Evolutionary conservation across 2,888 invertebrate species (phyloP).

Genomic region (Glomeris marginata): DNA sequence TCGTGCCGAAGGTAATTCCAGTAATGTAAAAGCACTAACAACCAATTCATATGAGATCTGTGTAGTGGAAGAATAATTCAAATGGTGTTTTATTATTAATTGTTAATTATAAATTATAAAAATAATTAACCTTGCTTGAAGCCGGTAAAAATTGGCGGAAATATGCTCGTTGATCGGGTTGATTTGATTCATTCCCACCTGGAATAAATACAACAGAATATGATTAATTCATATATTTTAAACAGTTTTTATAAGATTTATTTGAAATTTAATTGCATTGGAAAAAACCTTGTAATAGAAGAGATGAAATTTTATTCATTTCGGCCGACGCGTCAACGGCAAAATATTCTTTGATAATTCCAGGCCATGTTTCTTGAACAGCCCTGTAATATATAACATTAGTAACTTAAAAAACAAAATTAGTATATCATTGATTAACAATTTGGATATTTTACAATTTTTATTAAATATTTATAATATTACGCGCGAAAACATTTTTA

Average conservation of each 20-base stretch:
- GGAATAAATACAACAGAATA: too few relatives aligned
- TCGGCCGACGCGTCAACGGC: slow-evolving; percentile 64
- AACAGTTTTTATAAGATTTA: too few relatives aligned
- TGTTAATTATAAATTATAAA: slow-evolving; percentile 10
- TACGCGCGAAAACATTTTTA: too few relatives aligned
- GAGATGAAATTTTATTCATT: slow-evolving; percentile 67
- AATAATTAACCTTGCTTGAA: slow-evolving; percentile 33
- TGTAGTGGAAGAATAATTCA: too few relatives aligned
- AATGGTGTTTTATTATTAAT: too few relatives aligned
- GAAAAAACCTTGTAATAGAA: slow-evolving; percentile 43
- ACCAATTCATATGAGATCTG: slow-evolving; percentile 61
- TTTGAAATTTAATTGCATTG: too few relatives aligned
- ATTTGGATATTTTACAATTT: too few relatives aligned
- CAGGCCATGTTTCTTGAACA: slow-evolving; percentile 52
- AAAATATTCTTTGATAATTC: slow-evolving; percentile 60
- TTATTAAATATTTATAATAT: too few relatives aligned
- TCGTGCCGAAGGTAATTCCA: slow-evolving; percentile 56
- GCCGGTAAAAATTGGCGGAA: slow-evolving; percentile 71
- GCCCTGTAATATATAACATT: too few relatives aligned
- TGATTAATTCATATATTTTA: too few relatives aligned
- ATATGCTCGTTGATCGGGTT: slow-evolving; percentile 45
- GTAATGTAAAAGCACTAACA: slow-evolving; percentile 58
- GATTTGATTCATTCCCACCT: slow-evolving; percentile 45
- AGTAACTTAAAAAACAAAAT: too few relatives aligned
- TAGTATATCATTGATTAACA: too few relatives aligned